These are phyloP conservation scores for Ectropis grisescens DNA, from an alignment of 1,140 invertebrate species.

Conservation along the genomic window DNA sequence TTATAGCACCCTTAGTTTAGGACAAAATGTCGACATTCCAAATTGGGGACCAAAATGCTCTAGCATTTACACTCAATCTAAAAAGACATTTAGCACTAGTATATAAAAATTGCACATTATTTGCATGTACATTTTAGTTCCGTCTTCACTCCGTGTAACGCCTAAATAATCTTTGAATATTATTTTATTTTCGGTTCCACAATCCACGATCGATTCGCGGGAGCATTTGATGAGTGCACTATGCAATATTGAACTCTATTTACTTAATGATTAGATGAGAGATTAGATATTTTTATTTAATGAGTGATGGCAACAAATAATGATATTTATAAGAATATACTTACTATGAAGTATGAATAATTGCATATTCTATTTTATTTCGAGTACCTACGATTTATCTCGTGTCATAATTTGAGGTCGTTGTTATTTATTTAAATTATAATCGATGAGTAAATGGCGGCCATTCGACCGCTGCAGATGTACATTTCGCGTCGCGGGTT, in stretches of 20 bases:
- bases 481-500: constrained; percentile 1
- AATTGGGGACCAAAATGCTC: constrained; percentile 47
- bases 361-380: constrained; percentile 54
- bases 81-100: constrained; percentile 13
- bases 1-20: constrained; percentile 27
- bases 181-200: constrained; percentile 4
- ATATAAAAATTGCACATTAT: constrained; percentile 16
- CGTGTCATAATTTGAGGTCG: constrained; percentile 55
- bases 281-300: constrained; percentile 67
- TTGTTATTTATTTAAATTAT: constrained; percentile 56
- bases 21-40: constrained; percentile 46
- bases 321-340: constrained; percentile 60
- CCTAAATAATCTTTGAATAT: too few relatives aligned
- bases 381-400: constrained; percentile 40
- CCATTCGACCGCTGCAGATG: constrained; percentile 16
- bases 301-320: constrained; percentile 59
- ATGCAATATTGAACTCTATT: constrained; percentile 55
- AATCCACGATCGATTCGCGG: constrained; percentile 6
- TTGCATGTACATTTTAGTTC: constrained; percentile 17
- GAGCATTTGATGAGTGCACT: constrained; percentile 30
- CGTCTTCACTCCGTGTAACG: too few relatives aligned
- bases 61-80: constrained; percentile 12
- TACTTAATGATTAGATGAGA: constrained; percentile 56
- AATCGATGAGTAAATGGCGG: constrained; percentile 42
- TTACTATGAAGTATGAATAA: constrained; percentile 54